A percentile compares a stretch with the other conserved stretches of the same genome.
Conservation (phyloP, 2,797 vertebrate species). For the Rhinophrynus dorsalis region DNA sequence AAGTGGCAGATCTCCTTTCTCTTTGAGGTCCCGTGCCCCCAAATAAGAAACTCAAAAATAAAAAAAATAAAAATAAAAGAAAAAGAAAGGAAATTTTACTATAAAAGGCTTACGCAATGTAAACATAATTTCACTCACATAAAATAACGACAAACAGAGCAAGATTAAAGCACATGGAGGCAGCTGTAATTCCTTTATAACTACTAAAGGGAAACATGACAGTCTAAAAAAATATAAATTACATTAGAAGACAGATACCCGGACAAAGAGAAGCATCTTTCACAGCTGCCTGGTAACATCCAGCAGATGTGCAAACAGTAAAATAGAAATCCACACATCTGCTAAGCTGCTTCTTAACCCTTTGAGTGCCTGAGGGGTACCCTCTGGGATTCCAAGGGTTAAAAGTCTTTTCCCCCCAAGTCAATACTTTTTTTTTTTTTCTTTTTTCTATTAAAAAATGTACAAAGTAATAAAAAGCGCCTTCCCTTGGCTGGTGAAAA, state of each 20-base stretch:
- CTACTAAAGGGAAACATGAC: conserved; percentile 28
- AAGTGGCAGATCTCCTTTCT: too few relatives aligned
- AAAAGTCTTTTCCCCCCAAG: neutral
- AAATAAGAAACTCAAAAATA: too few relatives aligned
- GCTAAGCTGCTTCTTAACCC: conserved; percentile 1
- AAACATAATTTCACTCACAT: too few relatives aligned
- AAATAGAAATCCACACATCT: conserved; percentile 9
- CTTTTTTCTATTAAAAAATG: conserved; percentile 7
- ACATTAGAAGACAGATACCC: conserved; percentile 37
- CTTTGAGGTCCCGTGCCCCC: too few relatives aligned
- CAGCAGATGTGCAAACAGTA: conserved; percentile 16
- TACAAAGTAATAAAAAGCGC: conserved; percentile 31
- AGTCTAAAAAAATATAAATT: conserved; percentile 48
- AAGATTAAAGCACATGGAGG: conserved; percentile 1
- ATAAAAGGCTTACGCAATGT: too few relatives aligned
- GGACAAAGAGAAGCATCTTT: conserved; percentile 13
- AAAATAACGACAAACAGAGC: neutral
- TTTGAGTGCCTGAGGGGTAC: too few relatives aligned
- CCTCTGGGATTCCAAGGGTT: too few relatives aligned
- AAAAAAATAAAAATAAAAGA: too few relatives aligned
- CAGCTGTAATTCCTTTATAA: conserved; percentile 29
- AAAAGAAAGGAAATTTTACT: too few relatives aligned
- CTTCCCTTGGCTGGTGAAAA: conserved; percentile 3
- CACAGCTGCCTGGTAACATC: conserved; percentile 10
- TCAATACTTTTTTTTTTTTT: neutral